A percentile compares a stretch with the other conserved stretches of the same genome.
phyloP scores from a whole-genome alignment of 2,888 invertebrate genomes.

The Myopa tessellatipennis region DNA sequence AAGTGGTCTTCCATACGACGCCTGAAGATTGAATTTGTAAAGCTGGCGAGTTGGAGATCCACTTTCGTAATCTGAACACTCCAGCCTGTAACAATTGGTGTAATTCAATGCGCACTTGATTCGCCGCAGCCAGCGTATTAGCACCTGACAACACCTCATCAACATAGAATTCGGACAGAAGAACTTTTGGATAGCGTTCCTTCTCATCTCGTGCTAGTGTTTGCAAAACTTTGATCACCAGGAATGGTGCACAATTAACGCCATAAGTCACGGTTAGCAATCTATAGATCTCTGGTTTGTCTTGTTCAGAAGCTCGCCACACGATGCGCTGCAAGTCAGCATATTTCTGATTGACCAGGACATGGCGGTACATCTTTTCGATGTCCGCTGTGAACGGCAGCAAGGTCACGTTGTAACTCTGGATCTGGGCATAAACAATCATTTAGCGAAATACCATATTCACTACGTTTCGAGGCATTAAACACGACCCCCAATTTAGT shows the following conservation, averaged over 20 bases:
- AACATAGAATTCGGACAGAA: constrained; percentile 10
- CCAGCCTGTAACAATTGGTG: constrained; percentile 10
- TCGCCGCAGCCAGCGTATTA: neutral
- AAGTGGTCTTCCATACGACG: constrained; percentile 5
- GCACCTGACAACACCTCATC: neutral
- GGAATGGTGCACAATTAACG: no score
- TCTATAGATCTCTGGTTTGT: constrained; percentile 7
- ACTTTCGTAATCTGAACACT: neutral
- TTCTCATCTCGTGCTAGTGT: no score
- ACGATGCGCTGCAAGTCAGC: neutral
- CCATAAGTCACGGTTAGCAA: constrained; percentile 24
- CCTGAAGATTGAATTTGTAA: constrained; percentile 7
- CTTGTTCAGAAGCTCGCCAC: neutral
- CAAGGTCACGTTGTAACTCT: no score
- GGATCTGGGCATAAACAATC: no score
- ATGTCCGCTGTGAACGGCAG: neutral
- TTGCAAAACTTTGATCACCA: no score
- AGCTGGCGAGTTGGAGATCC: neutral
- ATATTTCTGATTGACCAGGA: neutral
- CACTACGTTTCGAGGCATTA: constrained; percentile 11
- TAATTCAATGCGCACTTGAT: neutral
- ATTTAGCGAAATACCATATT: neutral
- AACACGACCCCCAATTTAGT: constrained; percentile 18
- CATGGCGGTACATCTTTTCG: constrained; percentile 1
- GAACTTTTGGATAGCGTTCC: no score